Evolutionary conservation across 1,140 invertebrate species (phyloP), one percentile per base, ranked within the genome.

Genomic region (Nylanderia fulva): DNA sequence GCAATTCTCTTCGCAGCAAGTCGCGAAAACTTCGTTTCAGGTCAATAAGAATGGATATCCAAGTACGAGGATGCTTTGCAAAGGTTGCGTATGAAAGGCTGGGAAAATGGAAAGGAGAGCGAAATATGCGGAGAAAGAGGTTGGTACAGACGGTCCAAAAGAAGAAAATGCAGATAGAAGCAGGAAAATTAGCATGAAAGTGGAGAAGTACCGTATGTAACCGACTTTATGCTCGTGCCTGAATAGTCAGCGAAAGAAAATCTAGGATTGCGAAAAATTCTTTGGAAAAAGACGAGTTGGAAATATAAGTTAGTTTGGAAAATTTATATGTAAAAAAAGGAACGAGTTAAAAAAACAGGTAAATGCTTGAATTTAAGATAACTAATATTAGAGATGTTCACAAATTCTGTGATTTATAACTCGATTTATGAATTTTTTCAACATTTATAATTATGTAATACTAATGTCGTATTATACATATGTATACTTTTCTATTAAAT

Each of bases 41-140:
- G 42, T 66, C 74, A 90, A 90, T 87, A 85, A 86, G 80, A 89
- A 85, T 52, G 63, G 61, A 85, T 89, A 42, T 13, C 36, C 75
- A 68, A 76, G 42, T 36, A 36, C 24, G 21, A 29, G 18, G 29
- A 29, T 39, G 56, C 71, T 76, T 48, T 76, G 68, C 24, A 48
- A 84, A 64, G 80, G 29, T 84, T 76, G 77, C 77, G 77, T 58
- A 72, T 72, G 66, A 82, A 71, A 71, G 33, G 54, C 64, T n/a
- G 54, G 36, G 36, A 45, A 80, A 76, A 76, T 42, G 82, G 54
- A 76, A 84, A 56, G 29, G 71, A 29, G 24, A 15, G 45, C 39
- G 71, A 42, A 54, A 84, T 48, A 72, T 39, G 56, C 4, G 27
- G n/a, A 48, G 36, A 60, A 72, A 45, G n/a, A 39, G 36, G 24